Conservation (phyloP, 2,113 vertebrate genomes). For the human region GRCh38 chr2:5764501-5765000, state of each 20-base stretch:
- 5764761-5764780: not conserved
- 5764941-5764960: not conserved
- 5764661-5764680: not conserved
- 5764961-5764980: not conserved
- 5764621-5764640: fast-evolving
- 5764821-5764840: not conserved
- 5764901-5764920: not conserved
- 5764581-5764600: not conserved
- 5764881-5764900: not conserved
- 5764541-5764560: not conserved
- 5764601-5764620: fast-evolving
- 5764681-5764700: not conserved
- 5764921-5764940: not conserved
- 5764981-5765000: not conserved
- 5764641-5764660: not conserved
- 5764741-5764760: not conserved
- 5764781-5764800: not conserved
- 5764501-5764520: not conserved
- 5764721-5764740: not conserved
- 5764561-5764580: not conserved
- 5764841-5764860: too few species aligned
- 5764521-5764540: not conserved
- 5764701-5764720: not conserved
- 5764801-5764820: not conserved
- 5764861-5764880: not conserved